These are phyloP conservation scores for Drosophila diplacantha DNA, from an alignment of 2,888 invertebrate species.

Conservation along the genomic window DNA sequence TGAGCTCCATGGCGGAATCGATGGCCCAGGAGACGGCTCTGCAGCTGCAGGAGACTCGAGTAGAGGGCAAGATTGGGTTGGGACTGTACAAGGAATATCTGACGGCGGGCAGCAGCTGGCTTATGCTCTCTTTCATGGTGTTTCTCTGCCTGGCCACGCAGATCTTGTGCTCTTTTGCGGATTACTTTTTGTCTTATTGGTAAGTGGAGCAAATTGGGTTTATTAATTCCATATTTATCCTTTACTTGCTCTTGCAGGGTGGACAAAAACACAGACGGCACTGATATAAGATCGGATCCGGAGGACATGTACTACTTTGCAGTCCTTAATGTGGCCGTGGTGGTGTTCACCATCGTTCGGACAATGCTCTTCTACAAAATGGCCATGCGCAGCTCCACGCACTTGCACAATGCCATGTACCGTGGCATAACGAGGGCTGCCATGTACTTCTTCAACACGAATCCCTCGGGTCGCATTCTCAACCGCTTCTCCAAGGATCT, in stretches of 20 bases:
- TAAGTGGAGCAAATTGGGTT: slow-evolving; percentile 7
- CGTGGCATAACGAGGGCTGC: slow-evolving; percentile 85
- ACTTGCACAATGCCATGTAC: slow-evolving; percentile 91
- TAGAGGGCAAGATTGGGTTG: slow-evolving; percentile 81
- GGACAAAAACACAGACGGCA: slow-evolving; percentile 50
- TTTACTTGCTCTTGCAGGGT: slow-evolving; percentile 48
- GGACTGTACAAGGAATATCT: slow-evolving; percentile 83
- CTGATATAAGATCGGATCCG: slow-evolving; percentile 41
- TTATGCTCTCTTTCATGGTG: slow-evolving; percentile 80
- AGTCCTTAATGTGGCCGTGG: slow-evolving; percentile 76
- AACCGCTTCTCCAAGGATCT: slow-evolving; percentile 94
- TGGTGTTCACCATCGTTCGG: slow-evolving; percentile 74
- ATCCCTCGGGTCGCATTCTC: slow-evolving; percentile 88
- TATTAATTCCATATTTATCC: not conserved
- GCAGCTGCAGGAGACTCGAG: slow-evolving; percentile 80
- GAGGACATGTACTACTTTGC: slow-evolving; percentile 78
- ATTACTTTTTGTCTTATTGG: slow-evolving; percentile 88
- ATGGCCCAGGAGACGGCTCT: slow-evolving; percentile 74
- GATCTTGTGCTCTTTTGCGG: slow-evolving; percentile 84
- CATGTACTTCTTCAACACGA: slow-evolving; percentile 91
- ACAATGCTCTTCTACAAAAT: slow-evolving; percentile 79
- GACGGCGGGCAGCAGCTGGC: slow-evolving; percentile 83
- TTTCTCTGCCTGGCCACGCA: slow-evolving; percentile 83
- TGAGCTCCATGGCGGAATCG: slow-evolving; percentile 78
- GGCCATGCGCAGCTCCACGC: slow-evolving; percentile 85